These are phyloP conservation scores for Melolontha melolontha DNA, from an alignment of 2,888 invertebrate genomes.

Conservation along the genomic window DNA sequence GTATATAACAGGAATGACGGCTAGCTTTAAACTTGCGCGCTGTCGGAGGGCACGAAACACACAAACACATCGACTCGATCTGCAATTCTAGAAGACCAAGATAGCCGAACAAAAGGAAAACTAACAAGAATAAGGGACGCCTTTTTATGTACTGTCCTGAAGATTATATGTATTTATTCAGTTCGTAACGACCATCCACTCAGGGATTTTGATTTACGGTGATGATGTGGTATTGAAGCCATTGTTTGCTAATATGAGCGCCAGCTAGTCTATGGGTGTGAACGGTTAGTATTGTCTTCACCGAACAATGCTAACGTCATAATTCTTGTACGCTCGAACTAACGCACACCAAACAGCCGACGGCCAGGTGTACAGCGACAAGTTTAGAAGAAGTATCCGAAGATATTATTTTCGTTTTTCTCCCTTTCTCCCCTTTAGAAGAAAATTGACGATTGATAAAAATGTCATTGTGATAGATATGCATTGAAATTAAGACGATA, in stretches of 20 bases:
- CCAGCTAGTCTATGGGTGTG: slow-evolving; percentile 58
- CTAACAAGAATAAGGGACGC: background rate
- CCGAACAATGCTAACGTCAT: slow-evolving; percentile 60
- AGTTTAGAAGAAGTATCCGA: background rate
- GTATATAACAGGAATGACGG: background rate
- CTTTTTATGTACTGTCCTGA: slow-evolving; percentile 28
- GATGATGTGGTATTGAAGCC: slow-evolving; percentile 56
- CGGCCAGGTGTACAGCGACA: slow-evolving; percentile 53
- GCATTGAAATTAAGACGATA: no score
- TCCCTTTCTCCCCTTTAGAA: background rate
- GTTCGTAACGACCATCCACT: slow-evolving; percentile 45
- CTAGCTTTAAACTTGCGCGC: slow-evolving; percentile 7
- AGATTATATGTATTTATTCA: slow-evolving; percentile 41
- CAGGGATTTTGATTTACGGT: slow-evolving; percentile 59
- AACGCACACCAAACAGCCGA: slow-evolving; percentile 48
- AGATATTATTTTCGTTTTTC: no score
- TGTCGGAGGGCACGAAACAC: background rate
- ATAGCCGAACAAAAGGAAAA: slow-evolving; percentile 15
- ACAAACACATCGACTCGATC: background rate
- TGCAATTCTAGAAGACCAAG: slow-evolving; percentile 10
- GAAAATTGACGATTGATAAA: no score
- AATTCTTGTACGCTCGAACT: slow-evolving; percentile 59
- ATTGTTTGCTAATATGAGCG: slow-evolving; percentile 60
- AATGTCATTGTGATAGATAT: no score
- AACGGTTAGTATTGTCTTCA: slow-evolving; percentile 61